Conservation (phyloP, 1,140 invertebrate species). For the Melipona quadrifasciata region DNA sequence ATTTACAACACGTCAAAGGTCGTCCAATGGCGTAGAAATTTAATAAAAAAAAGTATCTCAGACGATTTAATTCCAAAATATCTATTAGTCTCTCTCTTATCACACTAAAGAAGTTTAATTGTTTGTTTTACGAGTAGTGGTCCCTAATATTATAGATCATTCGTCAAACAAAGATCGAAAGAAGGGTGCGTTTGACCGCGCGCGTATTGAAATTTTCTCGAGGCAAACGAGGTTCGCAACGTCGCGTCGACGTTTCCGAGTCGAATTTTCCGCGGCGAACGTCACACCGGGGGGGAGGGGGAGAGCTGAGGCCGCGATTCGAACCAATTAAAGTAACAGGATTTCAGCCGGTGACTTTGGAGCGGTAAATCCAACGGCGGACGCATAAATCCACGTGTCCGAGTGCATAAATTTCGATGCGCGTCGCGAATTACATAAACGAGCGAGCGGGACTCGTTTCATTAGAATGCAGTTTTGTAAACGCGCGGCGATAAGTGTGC, state of each 20-base stretch:
- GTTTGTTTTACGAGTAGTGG: too few species aligned
- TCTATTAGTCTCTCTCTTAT: too few species aligned
- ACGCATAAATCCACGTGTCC: conserved; percentile 48
- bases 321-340: conserved; percentile 31
- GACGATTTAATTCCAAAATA: too few species aligned
- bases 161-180: too few species aligned
- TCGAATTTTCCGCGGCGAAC: neutral
- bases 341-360: neutral
- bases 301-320: conserved; percentile 20
- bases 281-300: neutral
- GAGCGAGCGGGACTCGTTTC: conserved; percentile 29
- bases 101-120: too few species aligned
- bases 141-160: too few species aligned
- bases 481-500: neutral
- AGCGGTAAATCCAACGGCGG: conserved; percentile 46
- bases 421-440: conserved; percentile 45
- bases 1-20: too few species aligned
- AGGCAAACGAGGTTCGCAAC: neutral
- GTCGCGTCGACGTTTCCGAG: neutral
- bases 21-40: too few species aligned
- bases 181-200: too few species aligned
- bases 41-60: too few species aligned
- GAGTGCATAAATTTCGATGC: conserved; percentile 36
- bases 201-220: too few species aligned
- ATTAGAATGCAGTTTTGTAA: conserved; percentile 44